Evolutionary conservation across 2,888 invertebrate genomes (phyloP).

Genomic region (Masnerella sp.): DNA sequence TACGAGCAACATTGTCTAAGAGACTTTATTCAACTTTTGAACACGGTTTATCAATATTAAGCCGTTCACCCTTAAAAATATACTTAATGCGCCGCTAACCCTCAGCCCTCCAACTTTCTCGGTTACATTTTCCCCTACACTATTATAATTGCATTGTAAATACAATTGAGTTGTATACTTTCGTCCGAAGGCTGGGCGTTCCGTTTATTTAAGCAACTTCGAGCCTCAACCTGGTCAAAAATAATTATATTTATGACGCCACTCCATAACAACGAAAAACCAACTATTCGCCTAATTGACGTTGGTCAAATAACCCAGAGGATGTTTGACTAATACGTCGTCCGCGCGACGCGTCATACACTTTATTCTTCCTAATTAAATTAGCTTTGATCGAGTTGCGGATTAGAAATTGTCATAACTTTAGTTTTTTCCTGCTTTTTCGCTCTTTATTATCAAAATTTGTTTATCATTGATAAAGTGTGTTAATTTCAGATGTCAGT

Average conservation of each 20-base stretch:
- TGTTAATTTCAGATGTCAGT: too few species aligned
- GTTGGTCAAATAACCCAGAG: too few species aligned
- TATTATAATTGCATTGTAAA: constrained; percentile 51
- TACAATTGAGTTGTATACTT: constrained; percentile 39
- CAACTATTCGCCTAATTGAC: too few species aligned
- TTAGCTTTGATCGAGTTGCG: too few species aligned
- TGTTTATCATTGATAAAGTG: too few species aligned
- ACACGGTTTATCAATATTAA: constrained; percentile 53
- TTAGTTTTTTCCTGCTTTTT: too few species aligned
- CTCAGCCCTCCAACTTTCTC: constrained; percentile 36
- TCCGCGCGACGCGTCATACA: too few species aligned
- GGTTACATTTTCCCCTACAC: constrained; percentile 37
- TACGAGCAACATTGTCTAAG: constrained; percentile 50
- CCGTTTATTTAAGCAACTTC: constrained; percentile 27
- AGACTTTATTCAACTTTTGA: constrained; percentile 41
- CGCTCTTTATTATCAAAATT: too few species aligned
- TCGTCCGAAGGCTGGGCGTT: constrained; percentile 10
- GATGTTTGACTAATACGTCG: too few species aligned
- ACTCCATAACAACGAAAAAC: not conserved
- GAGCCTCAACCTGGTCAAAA: constrained; percentile 16
- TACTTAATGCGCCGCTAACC: constrained; percentile 31
- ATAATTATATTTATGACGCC: constrained; percentile 23
- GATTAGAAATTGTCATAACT: too few species aligned
- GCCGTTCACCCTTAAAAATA: constrained; percentile 47
- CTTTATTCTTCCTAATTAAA: too few species aligned